Percentiles rank a stretch among this genome's conserved stretches.
Conservation (phyloP, 1,140 invertebrate genomes). For the Ostrea denselamellosa region DNA sequence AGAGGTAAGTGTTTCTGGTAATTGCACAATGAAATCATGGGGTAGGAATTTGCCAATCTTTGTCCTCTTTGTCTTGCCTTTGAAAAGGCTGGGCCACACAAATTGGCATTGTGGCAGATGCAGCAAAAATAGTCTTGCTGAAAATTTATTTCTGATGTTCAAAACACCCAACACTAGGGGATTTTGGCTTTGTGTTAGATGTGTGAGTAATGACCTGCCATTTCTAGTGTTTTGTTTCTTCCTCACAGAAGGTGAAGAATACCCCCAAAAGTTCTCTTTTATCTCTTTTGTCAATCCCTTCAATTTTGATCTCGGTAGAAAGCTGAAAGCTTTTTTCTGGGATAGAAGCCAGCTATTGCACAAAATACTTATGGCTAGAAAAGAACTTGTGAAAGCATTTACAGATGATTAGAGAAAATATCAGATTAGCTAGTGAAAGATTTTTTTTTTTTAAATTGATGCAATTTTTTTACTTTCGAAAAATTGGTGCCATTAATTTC, state of each 20-base stretch:
- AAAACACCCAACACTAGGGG: constrained; percentile 19
- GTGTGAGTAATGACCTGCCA: constrained; percentile 31
- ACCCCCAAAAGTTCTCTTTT: not conserved
- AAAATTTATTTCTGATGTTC: constrained; percentile 34
- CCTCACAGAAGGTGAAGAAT: not conserved
- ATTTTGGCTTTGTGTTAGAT: constrained; percentile 15
- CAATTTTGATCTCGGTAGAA: not conserved
- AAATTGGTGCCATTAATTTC: too few relatives aligned
- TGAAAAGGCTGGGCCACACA: not conserved
- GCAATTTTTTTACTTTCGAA: too few relatives aligned
- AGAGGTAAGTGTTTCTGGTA: constrained; percentile 1
- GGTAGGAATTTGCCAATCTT: constrained; percentile 4
- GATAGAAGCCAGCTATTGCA: not conserved
- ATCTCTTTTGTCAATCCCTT: constrained; percentile 8
- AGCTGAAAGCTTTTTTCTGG: not conserved
- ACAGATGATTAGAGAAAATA: not conserved
- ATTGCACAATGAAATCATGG: not conserved
- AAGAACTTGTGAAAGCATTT: not conserved
- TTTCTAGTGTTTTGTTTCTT: constrained; percentile 17
- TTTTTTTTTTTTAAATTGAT: too few relatives aligned
- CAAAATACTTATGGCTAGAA: not conserved
- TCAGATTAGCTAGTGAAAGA: too few relatives aligned
- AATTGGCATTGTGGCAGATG: constrained; percentile 29
- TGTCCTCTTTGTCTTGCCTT: not conserved
- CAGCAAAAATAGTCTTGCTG: constrained; percentile 20